These are phyloP conservation scores for Phyllotreta cruciferae DNA, from an alignment of 2,888 invertebrate genomes.

Conservation along the genomic window DNA sequence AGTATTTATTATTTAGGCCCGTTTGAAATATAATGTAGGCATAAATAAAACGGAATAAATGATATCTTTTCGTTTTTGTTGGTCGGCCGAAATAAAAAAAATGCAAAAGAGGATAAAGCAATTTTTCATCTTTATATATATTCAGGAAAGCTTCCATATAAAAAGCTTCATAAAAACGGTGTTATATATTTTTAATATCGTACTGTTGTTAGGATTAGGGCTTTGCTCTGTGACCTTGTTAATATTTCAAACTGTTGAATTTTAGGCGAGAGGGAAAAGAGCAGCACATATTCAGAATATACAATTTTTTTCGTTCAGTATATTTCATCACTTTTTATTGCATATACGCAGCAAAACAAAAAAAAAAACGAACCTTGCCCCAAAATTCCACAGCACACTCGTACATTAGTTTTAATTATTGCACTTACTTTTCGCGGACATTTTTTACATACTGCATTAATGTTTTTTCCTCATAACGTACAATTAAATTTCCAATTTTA, in stretches of 20 bases:
- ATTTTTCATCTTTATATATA: slow-evolving; percentile 15
- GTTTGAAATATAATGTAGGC: too few relatives aligned
- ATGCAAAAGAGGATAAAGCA: neutral
- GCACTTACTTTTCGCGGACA: slow-evolving; percentile 14
- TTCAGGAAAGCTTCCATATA: slow-evolving; percentile 12
- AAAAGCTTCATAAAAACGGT: slow-evolving; percentile 17
- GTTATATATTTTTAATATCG: slow-evolving; percentile 28
- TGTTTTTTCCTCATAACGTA: neutral
- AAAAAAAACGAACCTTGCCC: neutral
- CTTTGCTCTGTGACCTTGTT: slow-evolving; percentile 27
- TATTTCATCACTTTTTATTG: slow-evolving; percentile 26
- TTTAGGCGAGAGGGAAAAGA: slow-evolving; percentile 11
- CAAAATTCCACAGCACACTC: slow-evolving; percentile 1
- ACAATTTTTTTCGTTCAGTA: slow-evolving; percentile 21
- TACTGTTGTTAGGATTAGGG: slow-evolving; percentile 25
- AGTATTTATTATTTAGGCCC: too few relatives aligned
- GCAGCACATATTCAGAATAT: slow-evolving; percentile 9
- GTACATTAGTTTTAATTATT: slow-evolving; percentile 28
- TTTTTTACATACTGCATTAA: slow-evolving; percentile 10
- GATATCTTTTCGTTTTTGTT: too few relatives aligned
- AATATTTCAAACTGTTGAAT: slow-evolving; percentile 25
- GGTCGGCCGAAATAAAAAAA: too few relatives aligned
- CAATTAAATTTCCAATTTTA: too few relatives aligned
- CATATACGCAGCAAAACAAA: slow-evolving; percentile 2
- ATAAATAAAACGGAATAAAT: too few relatives aligned